Evolutionary conservation across 2,888 invertebrate species (phyloP).

Genomic region (Andrena minutula): DNA sequence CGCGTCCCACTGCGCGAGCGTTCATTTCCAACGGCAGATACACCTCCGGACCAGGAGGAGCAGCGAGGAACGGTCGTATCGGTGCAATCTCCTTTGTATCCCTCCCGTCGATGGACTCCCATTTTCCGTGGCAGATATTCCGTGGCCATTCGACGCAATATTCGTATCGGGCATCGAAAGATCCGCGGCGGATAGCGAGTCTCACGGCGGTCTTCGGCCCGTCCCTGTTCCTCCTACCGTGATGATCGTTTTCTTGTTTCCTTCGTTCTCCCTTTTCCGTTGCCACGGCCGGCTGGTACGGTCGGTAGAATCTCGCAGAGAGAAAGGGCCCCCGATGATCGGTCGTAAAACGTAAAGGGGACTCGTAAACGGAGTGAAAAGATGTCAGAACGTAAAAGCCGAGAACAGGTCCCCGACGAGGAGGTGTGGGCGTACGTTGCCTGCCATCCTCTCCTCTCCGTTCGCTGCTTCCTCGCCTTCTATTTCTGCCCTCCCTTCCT

Average conservation of each 20-base stretch:
- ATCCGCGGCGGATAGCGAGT: constrained; percentile 52
- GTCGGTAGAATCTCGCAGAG: constrained; percentile 68
- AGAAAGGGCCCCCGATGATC: constrained; percentile 78
- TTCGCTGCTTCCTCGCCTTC: constrained; percentile 30
- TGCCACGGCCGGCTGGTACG: constrained; percentile 17
- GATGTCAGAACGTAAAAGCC: constrained; percentile 74
- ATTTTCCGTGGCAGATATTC: constrained; percentile 32
- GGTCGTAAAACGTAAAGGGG: constrained; percentile 82
- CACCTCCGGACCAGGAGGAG: background rate
- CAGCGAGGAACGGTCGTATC: constrained; percentile 5
- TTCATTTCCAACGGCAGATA: background rate
- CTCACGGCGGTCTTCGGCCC: constrained; percentile 51
- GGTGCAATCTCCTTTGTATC: constrained; percentile 33
- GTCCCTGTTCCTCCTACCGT: constrained; percentile 45
- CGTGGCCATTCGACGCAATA: constrained; percentile 40
- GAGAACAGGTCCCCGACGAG: constrained; percentile 76
- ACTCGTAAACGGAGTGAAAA: constrained; percentile 81
- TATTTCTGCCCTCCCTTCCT: constrained; percentile 27
- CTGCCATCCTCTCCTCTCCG: constrained; percentile 44
- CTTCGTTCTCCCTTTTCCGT: constrained; percentile 43
- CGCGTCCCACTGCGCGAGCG: background rate
- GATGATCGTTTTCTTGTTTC: constrained; percentile 56
- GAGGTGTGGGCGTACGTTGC: constrained; percentile 76
- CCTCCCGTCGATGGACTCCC: constrained; percentile 22
- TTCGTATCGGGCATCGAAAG: constrained; percentile 53